phyloP scores from a whole-genome alignment of 2,888 invertebrate species.

The Hypolimnas misippus region DNA sequence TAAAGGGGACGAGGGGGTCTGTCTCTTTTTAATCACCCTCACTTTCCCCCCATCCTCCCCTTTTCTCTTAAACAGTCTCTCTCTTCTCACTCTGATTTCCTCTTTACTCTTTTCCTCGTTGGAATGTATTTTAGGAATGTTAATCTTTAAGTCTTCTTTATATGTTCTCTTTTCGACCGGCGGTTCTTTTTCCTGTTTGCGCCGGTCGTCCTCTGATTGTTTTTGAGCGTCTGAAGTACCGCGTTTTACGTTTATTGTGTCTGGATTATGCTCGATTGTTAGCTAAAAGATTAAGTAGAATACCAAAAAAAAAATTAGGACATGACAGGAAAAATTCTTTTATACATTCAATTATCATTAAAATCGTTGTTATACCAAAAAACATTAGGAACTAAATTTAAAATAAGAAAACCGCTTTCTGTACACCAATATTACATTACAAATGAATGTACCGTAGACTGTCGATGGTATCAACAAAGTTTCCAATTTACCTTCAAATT shows the following conservation, averaged over 20 bases:
- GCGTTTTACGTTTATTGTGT: constrained; percentile 70
- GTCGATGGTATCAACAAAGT: too few species aligned
- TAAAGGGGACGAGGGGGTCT: constrained; percentile 67
- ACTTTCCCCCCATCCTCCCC: constrained; percentile 67
- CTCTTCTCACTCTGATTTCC: constrained; percentile 72
- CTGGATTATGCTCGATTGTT: constrained; percentile 95
- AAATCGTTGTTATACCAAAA: too few species aligned
- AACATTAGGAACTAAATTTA: too few species aligned
- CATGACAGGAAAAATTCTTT: too few species aligned
- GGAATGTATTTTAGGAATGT: constrained; percentile 58
- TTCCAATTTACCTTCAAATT: too few species aligned
- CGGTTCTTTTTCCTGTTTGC: constrained; percentile 61
- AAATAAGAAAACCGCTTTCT: too few species aligned
- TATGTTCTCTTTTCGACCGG: constrained; percentile 84
- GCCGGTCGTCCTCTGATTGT: constrained; percentile 47
- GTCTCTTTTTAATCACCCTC: constrained; percentile 65
- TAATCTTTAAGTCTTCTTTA: constrained; percentile 49
- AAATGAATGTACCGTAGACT: too few species aligned
- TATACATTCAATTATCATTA: too few species aligned
- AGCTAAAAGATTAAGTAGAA: constrained; percentile 76
- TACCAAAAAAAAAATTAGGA: too few species aligned
- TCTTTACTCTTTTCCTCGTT: constrained; percentile 69
- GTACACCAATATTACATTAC: too few species aligned
- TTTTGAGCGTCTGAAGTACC: constrained; percentile 43
- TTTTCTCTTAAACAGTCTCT: constrained; percentile 76